Evolutionary conservation across 2,888 invertebrate genomes (phyloP).

Genomic region (Cephonodes hylas): DNA sequence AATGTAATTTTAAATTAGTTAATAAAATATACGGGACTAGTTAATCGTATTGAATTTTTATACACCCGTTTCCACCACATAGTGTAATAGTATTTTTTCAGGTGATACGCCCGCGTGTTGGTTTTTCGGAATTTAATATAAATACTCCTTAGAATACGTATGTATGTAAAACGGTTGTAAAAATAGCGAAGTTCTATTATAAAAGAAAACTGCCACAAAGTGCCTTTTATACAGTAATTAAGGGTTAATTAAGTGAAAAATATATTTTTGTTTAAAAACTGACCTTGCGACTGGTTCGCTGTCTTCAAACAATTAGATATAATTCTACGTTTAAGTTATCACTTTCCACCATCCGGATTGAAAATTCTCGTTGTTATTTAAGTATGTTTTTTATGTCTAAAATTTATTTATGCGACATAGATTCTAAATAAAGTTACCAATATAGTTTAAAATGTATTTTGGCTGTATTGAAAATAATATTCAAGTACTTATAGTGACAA

Average conservation of each 20-base stretch:
- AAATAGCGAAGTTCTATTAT: conserved; percentile 48
- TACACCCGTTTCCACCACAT: conserved; percentile 12
- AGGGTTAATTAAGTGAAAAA: conserved; percentile 33
- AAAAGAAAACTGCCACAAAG: conserved; percentile 76
- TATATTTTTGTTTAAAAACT: conserved; percentile 28
- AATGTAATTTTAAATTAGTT: background rate
- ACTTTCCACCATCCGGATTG: conserved; percentile 35
- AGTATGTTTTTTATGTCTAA: conserved; percentile 57
- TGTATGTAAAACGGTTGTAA: conserved; percentile 63
- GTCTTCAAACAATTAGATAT: conserved; percentile 50
- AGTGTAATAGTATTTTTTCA: conserved; percentile 16
- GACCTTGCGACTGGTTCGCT: conserved; percentile 71
- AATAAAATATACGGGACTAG: background rate
- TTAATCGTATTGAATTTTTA: conserved; percentile 36
- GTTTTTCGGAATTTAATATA: conserved; percentile 20
- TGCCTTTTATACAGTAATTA: conserved; percentile 74
- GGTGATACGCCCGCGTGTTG: conserved; percentile 20
- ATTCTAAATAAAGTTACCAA: conserved; percentile 76
- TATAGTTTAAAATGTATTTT: conserved; percentile 56
- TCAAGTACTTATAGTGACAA: background rate
- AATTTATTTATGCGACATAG: conserved; percentile 75
- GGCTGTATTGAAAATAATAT: conserved; percentile 33
- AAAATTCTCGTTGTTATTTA: conserved; percentile 48
- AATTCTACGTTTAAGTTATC: conserved; percentile 36
- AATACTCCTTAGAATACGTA: conserved; percentile 66